Evolutionary conservation across 2,797 vertebrate species (phyloP).

Genomic region (Acrossocheilus wenchowensis): DNA sequence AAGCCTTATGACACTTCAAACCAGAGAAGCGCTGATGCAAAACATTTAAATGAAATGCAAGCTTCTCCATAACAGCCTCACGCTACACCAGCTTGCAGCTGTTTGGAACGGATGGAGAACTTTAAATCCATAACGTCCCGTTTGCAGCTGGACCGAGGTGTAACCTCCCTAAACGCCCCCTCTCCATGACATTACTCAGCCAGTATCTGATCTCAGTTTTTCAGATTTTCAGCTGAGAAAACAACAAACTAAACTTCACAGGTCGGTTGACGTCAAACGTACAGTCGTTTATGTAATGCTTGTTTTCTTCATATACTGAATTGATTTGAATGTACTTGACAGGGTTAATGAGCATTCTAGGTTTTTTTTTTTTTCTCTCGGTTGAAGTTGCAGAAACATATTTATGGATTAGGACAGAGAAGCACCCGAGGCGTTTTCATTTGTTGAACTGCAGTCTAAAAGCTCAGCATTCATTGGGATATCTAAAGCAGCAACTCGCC

Average conservation of each 20-base stretch:
- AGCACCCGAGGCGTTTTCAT: constrained; percentile 4
- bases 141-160: constrained; percentile 71
- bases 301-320: constrained; percentile 2
- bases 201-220: constrained; percentile 50
- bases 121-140: constrained; percentile 67
- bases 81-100: constrained; percentile 35
- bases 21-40: constrained; percentile 26
- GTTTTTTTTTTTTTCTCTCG: not conserved
- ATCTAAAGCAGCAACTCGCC: constrained; percentile 15
- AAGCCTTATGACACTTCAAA: not conserved
- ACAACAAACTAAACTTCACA: not conserved
- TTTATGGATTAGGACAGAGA: constrained; percentile 37
- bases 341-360: not conserved
- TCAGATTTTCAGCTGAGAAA: constrained; percentile 25
- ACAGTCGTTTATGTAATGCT: not conserved
- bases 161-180: constrained; percentile 63
- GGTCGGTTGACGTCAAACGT: constrained; percentile 30
- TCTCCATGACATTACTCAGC: constrained; percentile 59
- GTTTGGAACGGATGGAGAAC: constrained; percentile 60
- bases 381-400: constrained; percentile 17
- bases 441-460: constrained; percentile 20
- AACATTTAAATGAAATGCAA: constrained; percentile 56
- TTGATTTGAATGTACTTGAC: constrained; percentile 26
- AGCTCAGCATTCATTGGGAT: constrained; percentile 23
- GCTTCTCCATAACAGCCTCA: constrained; percentile 55